A percentile compares a stretch with the other conserved stretches of the same genome.
phyloP scores from a whole-genome alignment of 1,140 invertebrate genomes.

The Atta colombica region DNA sequence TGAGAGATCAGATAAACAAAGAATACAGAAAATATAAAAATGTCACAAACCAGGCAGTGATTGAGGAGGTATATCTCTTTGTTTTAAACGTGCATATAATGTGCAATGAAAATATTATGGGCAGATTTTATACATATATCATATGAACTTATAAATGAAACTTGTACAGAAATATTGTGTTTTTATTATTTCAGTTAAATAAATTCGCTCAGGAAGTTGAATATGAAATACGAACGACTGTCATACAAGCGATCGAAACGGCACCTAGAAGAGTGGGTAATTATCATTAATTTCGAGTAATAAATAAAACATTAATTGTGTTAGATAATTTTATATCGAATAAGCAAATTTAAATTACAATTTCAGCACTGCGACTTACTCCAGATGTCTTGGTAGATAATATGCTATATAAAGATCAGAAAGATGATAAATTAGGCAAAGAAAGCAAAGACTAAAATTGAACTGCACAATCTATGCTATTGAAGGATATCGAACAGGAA shows the following conservation, averaged over 20 bases:
- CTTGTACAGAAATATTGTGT: constrained; percentile 22
- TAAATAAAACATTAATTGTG: constrained; percentile 7
- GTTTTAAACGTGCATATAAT: constrained; percentile 14
- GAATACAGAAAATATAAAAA: constrained; percentile 89
- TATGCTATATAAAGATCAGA: constrained; percentile 85
- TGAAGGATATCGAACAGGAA: constrained; percentile 14
- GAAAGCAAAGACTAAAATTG: constrained; percentile 22
- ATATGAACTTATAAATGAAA: constrained; percentile 17
- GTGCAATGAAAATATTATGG: background rate
- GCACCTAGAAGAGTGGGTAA: constrained; percentile 88
- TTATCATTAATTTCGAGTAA: constrained; percentile 43
- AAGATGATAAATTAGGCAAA: constrained; percentile 49
- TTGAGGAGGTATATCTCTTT: constrained; percentile 86
- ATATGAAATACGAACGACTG: constrained; percentile 88
- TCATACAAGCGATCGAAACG: constrained; percentile 89
- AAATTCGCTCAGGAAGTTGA: constrained; percentile 89
- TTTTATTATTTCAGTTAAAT: constrained; percentile 87
- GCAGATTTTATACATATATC: background rate
- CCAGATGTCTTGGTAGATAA: constrained; percentile 88
- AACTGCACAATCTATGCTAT: background rate
- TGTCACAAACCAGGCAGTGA: constrained; percentile 86
- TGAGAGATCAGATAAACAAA: constrained; percentile 89
- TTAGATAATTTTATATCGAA: background rate
- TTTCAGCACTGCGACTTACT: constrained; percentile 86
- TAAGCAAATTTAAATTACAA: constrained; percentile 33